Conservation (phyloP, 2,797 vertebrate genomes). For the Hipposideros larvatus region DNA sequence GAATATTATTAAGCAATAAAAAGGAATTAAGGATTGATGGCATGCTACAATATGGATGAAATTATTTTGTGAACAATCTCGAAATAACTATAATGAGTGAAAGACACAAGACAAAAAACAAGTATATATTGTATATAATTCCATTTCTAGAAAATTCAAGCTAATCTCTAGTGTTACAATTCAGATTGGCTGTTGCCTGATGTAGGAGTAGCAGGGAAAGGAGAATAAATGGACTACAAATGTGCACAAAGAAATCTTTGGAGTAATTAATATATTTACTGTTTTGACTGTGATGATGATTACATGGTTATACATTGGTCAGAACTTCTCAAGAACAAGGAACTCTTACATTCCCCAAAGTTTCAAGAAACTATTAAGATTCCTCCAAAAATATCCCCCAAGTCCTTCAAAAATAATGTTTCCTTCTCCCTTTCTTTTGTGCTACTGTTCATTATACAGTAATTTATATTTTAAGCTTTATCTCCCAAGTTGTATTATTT, state of each 20-base stretch:
- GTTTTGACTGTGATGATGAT: neutral
- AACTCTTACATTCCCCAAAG: neutral
- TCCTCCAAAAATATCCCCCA: neutral
- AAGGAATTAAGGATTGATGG: neutral
- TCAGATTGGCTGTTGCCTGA: neutral
- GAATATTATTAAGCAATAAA: neutral
- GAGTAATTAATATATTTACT: neutral
- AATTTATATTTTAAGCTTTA: slow-evolving; percentile 5
- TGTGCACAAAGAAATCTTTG: neutral
- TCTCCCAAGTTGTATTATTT: slow-evolving; percentile 37
- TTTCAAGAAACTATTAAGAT: neutral
- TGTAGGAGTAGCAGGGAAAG: neutral
- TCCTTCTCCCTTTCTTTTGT: neutral
- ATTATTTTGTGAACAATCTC: neutral
- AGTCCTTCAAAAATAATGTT: neutral
- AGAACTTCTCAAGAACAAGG: neutral
- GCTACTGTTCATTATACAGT: neutral
- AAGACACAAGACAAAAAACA: neutral
- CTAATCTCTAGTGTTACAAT: neutral
- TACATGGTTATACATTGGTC: neutral
- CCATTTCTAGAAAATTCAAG: neutral
- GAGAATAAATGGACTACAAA: neutral
- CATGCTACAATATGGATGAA: neutral
- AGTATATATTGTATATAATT: neutral
- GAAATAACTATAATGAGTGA: neutral